Conservation (phyloP, 2,888 invertebrate genomes). For the Cartodere bifasciata region DNA sequence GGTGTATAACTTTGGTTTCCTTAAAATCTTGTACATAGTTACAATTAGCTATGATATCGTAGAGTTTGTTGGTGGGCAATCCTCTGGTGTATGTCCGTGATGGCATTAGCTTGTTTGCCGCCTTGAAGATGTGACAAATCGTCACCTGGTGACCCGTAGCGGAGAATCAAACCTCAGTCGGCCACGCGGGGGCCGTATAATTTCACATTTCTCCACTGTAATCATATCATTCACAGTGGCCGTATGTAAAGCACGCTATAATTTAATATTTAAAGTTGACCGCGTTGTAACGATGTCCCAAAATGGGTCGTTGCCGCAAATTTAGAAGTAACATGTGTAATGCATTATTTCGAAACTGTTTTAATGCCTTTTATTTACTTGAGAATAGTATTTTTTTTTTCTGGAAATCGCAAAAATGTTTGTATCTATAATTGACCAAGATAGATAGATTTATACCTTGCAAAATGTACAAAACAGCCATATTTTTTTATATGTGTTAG, state of each 20-base stretch:
- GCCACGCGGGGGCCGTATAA: slow-evolving; percentile 31
- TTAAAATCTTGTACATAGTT: slow-evolving; percentile 16
- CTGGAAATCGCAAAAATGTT: no score
- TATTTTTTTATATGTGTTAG: no score
- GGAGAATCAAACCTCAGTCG: slow-evolving; percentile 29
- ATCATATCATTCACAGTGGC: slow-evolving; percentile 29
- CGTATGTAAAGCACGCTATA: slow-evolving; percentile 20
- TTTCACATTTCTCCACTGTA: slow-evolving; percentile 28
- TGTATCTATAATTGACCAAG: no score
- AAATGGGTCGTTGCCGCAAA: no score
- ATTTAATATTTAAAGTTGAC: slow-evolving; percentile 7
- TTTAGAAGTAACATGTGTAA: no score
- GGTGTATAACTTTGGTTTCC: slow-evolving; percentile 17
- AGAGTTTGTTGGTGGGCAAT: slow-evolving; percentile 17
- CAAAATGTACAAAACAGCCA: no score
- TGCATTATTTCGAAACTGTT: no score
- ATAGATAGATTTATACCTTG: no score
- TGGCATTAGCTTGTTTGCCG: slow-evolving; percentile 36
- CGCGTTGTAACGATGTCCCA: no score
- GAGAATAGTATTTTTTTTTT: no score
- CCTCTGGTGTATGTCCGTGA: slow-evolving; percentile 27
- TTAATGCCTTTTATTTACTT: no score
- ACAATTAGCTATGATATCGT: slow-evolving; percentile 22
- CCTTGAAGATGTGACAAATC: slow-evolving; percentile 38
- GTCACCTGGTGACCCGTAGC: slow-evolving; percentile 37